Evolutionary conservation across 1,140 invertebrate species (phyloP), one percentile per base, ranked within the genome.

Genomic region (Hydropsyche tenuis): DNA sequence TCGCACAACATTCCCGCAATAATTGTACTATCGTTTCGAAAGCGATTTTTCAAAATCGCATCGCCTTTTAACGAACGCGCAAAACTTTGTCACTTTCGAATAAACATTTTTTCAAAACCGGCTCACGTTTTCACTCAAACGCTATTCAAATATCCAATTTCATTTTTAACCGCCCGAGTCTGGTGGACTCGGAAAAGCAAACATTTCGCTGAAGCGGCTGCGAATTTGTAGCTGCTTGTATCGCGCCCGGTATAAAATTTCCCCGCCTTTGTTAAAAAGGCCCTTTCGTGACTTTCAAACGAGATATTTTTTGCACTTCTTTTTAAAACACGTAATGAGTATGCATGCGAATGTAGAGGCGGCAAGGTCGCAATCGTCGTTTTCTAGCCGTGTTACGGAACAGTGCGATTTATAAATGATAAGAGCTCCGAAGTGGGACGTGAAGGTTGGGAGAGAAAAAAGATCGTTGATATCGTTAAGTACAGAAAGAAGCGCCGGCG

Each of bases 61-160:
- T n/a, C n/a, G n/a, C n/a, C n/a, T n/a, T n/a, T 46, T 2, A 2
- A 12, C 16, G 14, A 12, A 46, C 30, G 48, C 16, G 20, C 18
- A 18, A 53, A 53, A 53, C 9, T 53, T 53, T 7, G 16, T 53
- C 48, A 9, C 48, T 18, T 7, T 18, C 48, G 48, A 18, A 53
- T 18, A 1, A 20, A 7, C 48, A 20, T 18, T 53, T 18, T 60
- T 60, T n/a, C 23, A 27, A 60, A 60, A 60, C 12, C 56, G 20
- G 25, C 20, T 60, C 56, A 60, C 56, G 56, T 60, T 60, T 60
- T 27, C 56, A 27, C 56, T 60, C 22, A 60, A 23, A 25, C 56
- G 56, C 12, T 60, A 60, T 60, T 60, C 56, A 60, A 60, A 60
- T 60, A 60, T 60, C 56, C 56, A 60, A 60, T 60, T 60, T 60